Evolutionary conservation across 2,888 invertebrate species (phyloP).

Genomic region (Oxyteleia sp.): DNA sequence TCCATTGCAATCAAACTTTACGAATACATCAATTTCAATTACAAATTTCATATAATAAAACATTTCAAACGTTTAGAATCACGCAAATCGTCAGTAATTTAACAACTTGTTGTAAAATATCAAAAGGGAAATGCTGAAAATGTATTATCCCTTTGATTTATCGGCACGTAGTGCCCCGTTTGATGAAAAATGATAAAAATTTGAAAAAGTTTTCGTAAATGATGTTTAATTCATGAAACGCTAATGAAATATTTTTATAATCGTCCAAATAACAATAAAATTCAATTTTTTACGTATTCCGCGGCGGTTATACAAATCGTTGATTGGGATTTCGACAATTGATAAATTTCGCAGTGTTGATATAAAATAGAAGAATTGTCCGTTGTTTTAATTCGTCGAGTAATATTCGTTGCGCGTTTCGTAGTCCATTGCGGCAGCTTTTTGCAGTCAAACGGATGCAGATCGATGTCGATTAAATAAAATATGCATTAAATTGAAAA

Average conservation of each 20-base stretch:
- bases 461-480: slow-evolving; percentile 74
- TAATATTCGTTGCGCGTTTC: slow-evolving; percentile 70
- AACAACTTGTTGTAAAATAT: slow-evolving; percentile 64
- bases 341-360: slow-evolving; percentile 65
- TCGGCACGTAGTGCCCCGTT: slow-evolving; percentile 8
- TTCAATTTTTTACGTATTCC: slow-evolving; percentile 68
- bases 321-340: slow-evolving; percentile 69
- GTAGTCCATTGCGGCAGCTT: slow-evolving; percentile 62
- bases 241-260: slow-evolving; percentile 72
- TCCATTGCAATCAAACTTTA: slow-evolving; percentile 24
- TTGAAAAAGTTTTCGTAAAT: slow-evolving; percentile 40
- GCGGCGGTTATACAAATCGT: slow-evolving; percentile 67
- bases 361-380: slow-evolving; percentile 58
- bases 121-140: slow-evolving; percentile 53
- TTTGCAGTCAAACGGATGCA: slow-evolving; percentile 73
- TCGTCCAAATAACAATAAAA: slow-evolving; percentile 68
- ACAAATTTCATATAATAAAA: slow-evolving; percentile 46
- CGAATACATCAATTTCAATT: slow-evolving; percentile 33
- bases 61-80: slow-evolving; percentile 60
- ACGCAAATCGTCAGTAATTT: slow-evolving; percentile 58
- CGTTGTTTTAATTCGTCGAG: slow-evolving; percentile 68
- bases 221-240: slow-evolving; percentile 71
- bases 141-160: slow-evolving; percentile 52
- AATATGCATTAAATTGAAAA: slow-evolving; percentile 73
- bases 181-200: slow-evolving; percentile 40